A percentile compares a stretch with the other conserved stretches of the same genome.
Conservation (phyloP, 2,113 vertebrate species). For the Xyrauchen texanus region DNA sequence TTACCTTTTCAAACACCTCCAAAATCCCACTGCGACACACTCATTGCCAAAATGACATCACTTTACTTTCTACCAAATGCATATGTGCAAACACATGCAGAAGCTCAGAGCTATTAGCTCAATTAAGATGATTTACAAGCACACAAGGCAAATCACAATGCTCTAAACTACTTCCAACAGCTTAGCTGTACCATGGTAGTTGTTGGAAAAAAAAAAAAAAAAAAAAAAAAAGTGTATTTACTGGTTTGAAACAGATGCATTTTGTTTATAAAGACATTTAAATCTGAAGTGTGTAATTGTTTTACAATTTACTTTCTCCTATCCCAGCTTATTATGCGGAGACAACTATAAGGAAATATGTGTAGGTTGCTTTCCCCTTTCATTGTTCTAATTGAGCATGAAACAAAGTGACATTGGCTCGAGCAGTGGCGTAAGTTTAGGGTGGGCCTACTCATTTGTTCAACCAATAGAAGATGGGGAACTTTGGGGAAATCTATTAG, state of each 20-base stretch:
- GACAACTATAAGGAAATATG: no score
- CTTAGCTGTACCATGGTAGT: not conserved
- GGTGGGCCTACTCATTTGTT: no score
- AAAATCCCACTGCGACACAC: not conserved
- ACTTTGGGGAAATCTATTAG: no score
- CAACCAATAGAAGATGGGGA: no score
- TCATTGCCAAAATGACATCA: constrained; percentile 5
- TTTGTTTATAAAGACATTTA: not conserved
- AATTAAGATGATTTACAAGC: constrained; percentile 16
- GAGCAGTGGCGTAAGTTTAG: not conserved
- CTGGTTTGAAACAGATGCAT: not conserved
- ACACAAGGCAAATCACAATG: not conserved
- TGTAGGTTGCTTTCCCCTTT: no score
- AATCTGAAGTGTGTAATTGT: no score
- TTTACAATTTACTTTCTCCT: no score
- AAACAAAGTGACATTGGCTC: not conserved
- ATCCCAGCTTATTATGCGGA: no score
- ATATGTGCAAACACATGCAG: constrained; percentile 24
- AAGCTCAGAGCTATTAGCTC: not conserved
- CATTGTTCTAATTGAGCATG: no score
- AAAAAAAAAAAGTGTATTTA: not conserved
- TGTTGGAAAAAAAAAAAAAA: no score
- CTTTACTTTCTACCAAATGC: not conserved
- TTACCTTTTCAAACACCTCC: constrained; percentile 1
- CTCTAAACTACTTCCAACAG: not conserved